Base-by-base conservation (phyloP, 2,797 vertebrate species). In the Ctenosaura bakeri region DNA sequence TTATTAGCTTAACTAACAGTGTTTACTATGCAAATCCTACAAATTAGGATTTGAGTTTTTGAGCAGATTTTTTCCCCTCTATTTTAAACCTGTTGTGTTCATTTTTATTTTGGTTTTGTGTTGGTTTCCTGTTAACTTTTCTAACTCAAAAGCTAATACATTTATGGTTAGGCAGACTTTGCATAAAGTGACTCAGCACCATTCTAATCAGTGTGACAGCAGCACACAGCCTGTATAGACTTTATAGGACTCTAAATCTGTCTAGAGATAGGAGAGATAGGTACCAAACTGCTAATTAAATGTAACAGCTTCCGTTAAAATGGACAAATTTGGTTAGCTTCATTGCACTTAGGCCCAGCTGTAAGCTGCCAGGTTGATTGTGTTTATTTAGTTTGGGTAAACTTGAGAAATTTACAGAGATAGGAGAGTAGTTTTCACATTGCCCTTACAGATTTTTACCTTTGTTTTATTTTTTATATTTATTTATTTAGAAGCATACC, bases 251-350 rank as follows among this genome's bases (percentile, higher is more conserved):
- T 95, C 77, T 96, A 95, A 96, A 96, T 96, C 91, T 96, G 85
- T 82, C 94, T 95, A 90, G 84, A 93, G 86, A 95, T 92, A 89
- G 92, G 94, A 87, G 90, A 94, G 78, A 93, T 95, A 95, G 93
- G 92, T 96, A 96, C 95, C 91, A 77, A 96, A 96, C 94, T 94
- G 91, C 89, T 95, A 94, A 91, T 96, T 96, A 96, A 96, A 97
- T 94, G 88, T 94, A 97, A 97, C 95, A 92, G 91, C 90, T 95
- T 93, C 0, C 26, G 95, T 87, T 93, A 95, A 93, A 95, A 91
- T 95, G 92, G 87, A 95, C 91, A 96, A 95, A 97, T 96, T 93
- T 92, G 8, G 90, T 95, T 97, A 95, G 91, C 92, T 69, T 94
- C 85, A 88, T 85, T 94, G 54, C 90, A 92, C 89, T 50, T 74